phyloP scores from a whole-genome alignment of 2,888 invertebrate species.

The Taenaris catops region DNA sequence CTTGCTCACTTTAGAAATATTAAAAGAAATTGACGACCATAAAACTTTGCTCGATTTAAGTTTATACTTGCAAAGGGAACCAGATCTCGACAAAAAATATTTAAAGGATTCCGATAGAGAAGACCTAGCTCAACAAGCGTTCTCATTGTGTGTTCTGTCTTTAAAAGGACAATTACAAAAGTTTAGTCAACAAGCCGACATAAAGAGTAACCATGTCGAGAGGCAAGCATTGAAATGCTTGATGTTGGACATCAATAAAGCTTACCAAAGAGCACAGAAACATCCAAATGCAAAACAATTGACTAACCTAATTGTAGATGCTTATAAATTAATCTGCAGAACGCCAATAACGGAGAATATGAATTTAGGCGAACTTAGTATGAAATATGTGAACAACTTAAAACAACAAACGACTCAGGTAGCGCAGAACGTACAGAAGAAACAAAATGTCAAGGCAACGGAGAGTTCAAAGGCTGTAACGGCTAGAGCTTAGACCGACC shows the following conservation, averaged over 20 bases:
- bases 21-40: constrained; percentile 89
- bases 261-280: constrained; percentile 85
- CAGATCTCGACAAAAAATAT: constrained; percentile 94
- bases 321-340: constrained; percentile 83
- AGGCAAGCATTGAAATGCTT: constrained; percentile 70
- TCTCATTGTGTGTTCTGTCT: constrained; percentile 85
- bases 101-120: constrained; percentile 91
- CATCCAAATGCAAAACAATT: constrained; percentile 80
- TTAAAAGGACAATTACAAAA: constrained; percentile 82
- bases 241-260: constrained; percentile 81
- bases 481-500: too few relatives aligned
- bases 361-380: constrained; percentile 83
- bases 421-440: constrained; percentile 51
- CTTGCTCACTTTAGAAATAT: constrained; percentile 88
- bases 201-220: constrained; percentile 66
- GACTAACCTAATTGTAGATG: constrained; percentile 83
- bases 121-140: constrained; percentile 88
- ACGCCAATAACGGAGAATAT: constrained; percentile 81
- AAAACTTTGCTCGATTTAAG: constrained; percentile 89
- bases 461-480: constrained; percentile 36
- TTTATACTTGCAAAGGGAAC: constrained; percentile 87
- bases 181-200: constrained; percentile 65
- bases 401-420: constrained; percentile 70
- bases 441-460: constrained; percentile 43
- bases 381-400: constrained; percentile 81